Percentiles rank a stretch among this genome's conserved stretches.
Conservation (phyloP, 2,113 vertebrate genomes). For the Otus sunia region DNA sequence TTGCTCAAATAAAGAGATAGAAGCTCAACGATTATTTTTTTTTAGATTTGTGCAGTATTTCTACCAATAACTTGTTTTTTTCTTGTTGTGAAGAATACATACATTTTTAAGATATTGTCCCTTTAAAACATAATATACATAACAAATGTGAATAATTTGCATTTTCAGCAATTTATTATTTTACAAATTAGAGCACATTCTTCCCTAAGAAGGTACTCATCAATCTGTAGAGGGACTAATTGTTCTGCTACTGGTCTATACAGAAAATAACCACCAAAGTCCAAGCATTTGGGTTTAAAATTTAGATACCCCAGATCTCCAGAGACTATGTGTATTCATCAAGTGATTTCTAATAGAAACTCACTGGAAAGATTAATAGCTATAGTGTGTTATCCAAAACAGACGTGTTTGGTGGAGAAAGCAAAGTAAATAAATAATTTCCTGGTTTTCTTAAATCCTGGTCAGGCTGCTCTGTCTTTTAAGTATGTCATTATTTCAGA, state of each 20-base stretch:
- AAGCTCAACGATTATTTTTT: not conserved
- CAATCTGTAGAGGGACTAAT: not conserved
- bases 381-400: not conserved
- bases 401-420: not conserved
- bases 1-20: not conserved
- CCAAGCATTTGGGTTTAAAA: not conserved
- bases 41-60: not conserved
- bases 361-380: not conserved
- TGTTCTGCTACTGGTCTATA: not conserved
- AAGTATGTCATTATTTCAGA: not conserved
- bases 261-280: not conserved
- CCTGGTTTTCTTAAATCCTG: not conserved
- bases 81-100: not conserved
- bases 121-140: not conserved
- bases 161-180: not conserved
- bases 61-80: not conserved
- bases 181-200: not conserved
- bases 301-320: not conserved
- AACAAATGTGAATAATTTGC: accelerated
- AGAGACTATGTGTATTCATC: not conserved
- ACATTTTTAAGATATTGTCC: not conserved
- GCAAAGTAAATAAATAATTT: not conserved
- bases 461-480: not conserved
- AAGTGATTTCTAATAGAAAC: not conserved
- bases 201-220: not conserved